Base-by-base conservation (phyloP, 2,113 vertebrate species). In the Pteropus alecto region DNA sequence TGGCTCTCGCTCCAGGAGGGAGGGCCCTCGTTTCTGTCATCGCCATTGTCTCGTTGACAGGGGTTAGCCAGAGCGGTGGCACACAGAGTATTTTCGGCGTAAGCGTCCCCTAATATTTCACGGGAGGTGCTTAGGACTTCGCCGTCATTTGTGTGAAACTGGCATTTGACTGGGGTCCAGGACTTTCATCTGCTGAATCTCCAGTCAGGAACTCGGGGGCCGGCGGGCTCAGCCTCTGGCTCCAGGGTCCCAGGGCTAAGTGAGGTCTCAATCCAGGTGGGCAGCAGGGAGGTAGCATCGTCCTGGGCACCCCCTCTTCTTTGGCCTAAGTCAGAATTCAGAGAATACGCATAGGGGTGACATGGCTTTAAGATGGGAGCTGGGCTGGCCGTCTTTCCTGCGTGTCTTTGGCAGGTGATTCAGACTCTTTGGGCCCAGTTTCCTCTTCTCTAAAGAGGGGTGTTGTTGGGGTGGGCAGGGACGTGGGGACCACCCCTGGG, bases 401-500 rank as follows among this genome's bases (percentile, higher is more conserved):
- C 24, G 58, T 10, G 21, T 63, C 48, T 33, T 24, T 54, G 22
- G 67, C 2, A 35, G 33, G 84, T 15, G 1, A 26, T 11, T 41
- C 54, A 28, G 7, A 33, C 65, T 30, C 76, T 71, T 51, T 22
- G 56, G 18, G 38, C 38, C 38, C 22, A 18, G 2, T 22, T 41
- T 61, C 65, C 73, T 60, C 6, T 0, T 11, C n/a, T 88, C 70
- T 26, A 41, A 48, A 46, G 11, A 48, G 26, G 21, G 10, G 61
- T 2, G 6, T 1, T 4, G 8, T 5, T 16, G 0, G 21, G 48
- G 8, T 4, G 16, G 15, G 28, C 41, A 14, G 43, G 0, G 21
- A 13, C 1, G 6, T 2, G 3, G 0, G 41, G 7, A 12, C 18
- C 1, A 7, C 3, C 2, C 0, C 2, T 35, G 90, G 26, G 26